Conservation (phyloP, 2,888 invertebrate species). For the Lepidochrysops patricia region DNA sequence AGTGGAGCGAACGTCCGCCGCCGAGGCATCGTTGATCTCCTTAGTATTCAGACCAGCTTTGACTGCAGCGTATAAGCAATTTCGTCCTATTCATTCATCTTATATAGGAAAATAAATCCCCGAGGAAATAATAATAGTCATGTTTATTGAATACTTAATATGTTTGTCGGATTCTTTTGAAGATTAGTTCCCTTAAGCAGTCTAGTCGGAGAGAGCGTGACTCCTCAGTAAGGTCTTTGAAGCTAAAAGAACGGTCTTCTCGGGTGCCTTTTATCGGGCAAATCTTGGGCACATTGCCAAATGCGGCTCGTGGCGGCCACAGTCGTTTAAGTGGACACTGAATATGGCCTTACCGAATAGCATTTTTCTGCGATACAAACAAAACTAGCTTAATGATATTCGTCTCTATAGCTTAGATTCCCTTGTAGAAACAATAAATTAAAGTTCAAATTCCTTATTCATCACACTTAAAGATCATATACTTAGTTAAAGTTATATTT, state of each 20-base stretch:
- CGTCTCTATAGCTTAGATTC: too few species aligned
- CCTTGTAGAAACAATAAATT: too few species aligned
- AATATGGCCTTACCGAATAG: neutral
- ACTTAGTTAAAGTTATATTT: neutral
- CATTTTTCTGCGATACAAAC: neutral
- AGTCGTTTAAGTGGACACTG: neutral
- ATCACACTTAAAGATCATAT: too few species aligned
- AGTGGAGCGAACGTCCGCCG: slow-evolving; percentile 52
- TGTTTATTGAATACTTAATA: slow-evolving; percentile 2
- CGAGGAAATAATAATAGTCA: neutral
- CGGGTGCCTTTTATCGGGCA: neutral
- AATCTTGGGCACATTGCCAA: neutral
- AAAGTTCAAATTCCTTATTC: too few species aligned
- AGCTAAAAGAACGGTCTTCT: neutral
- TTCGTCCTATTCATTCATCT: slow-evolving; percentile 30
- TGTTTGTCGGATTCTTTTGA: slow-evolving; percentile 1
- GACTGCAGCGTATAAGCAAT: slow-evolving; percentile 40
- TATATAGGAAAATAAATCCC: slow-evolving; percentile 32
- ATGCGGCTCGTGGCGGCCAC: neutral
- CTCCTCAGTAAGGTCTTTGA: neutral
- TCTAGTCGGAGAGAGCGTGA: neutral
- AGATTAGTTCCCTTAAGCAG: neutral
- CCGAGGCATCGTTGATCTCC: slow-evolving; percentile 42
- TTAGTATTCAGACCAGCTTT: slow-evolving; percentile 50
- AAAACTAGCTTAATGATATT: neutral